Percentiles rank a stretch among this genome's conserved stretches.
Conservation (phyloP, 30 jellyfish, hydroid and myxozoan species). For the Aurelia coerulea region DNA sequence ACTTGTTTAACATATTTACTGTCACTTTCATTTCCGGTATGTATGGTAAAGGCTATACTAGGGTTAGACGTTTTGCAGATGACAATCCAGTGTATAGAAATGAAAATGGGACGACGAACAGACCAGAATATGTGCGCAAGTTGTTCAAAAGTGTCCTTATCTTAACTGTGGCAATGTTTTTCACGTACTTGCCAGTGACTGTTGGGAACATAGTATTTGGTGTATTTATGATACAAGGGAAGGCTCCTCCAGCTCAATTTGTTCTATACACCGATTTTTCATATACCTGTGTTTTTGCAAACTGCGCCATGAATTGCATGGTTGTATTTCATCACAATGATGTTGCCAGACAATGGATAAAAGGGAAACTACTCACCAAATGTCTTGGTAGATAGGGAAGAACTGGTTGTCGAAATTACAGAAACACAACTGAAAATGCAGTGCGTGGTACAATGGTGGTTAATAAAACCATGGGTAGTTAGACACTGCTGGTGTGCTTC, state of each 20-base stretch:
- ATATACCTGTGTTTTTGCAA: not conserved
- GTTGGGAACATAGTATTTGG: not conserved
- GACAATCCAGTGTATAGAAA: not conserved
- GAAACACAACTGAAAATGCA: too few relatives aligned
- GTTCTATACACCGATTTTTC: not conserved
- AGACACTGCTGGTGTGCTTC: too few relatives aligned
- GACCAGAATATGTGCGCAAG: constrained; percentile 12
- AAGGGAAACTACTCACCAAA: not conserved
- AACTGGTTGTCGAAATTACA: too few relatives aligned
- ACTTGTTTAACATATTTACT: not conserved
- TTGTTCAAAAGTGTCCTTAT: constrained; percentile 15
- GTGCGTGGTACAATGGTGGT: too few relatives aligned
- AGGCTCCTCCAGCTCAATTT: not conserved
- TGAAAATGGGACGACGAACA: not conserved
- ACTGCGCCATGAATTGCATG: not conserved
- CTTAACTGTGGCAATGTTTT: not conserved
- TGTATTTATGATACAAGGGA: not conserved
- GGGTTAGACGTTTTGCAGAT: not conserved
- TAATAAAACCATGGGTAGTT: too few relatives aligned
- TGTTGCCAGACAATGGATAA: not conserved
- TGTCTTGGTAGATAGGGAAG: not conserved
- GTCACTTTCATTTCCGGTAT: not conserved
- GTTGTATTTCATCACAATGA: not conserved
- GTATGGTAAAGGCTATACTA: not conserved
- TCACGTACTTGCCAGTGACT: not conserved